Percentiles rank a stretch among this genome's conserved stretches.
These are phyloP conservation scores for Eupleurogrammus muticus DNA, from an alignment of 2,797 vertebrate species.

Conservation along the genomic window DNA sequence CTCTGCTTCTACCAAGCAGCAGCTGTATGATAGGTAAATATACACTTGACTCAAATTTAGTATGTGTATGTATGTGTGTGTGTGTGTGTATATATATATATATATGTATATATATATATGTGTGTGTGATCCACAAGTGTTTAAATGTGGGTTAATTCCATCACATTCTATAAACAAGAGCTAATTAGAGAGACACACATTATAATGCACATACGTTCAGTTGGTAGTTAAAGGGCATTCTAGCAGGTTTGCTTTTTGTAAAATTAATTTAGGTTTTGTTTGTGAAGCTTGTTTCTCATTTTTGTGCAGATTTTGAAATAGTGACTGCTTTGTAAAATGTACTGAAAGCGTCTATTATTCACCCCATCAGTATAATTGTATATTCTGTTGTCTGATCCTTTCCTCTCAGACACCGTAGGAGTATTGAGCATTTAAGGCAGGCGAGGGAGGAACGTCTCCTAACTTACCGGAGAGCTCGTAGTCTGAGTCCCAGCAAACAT, in stretches of 20 bases:
- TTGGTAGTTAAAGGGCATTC: background rate
- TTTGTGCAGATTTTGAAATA: background rate
- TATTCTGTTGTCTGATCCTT: background rate
- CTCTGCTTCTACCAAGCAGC: slow-evolving; percentile 67
- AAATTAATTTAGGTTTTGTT: background rate
- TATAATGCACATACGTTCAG: too few relatives aligned
- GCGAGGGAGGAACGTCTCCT: slow-evolving; percentile 87
- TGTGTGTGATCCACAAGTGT: too few relatives aligned
- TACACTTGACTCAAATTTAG: background rate
- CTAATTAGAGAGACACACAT: too few relatives aligned
- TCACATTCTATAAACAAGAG: background rate
- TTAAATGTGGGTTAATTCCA: too few relatives aligned
- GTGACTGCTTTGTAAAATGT: background rate
- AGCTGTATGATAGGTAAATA: slow-evolving; percentile 80
- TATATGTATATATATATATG: too few relatives aligned
- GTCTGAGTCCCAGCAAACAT: slow-evolving; percentile 91
- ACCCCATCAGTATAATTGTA: background rate
- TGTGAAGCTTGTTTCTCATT: background rate
- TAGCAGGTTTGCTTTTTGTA: too few relatives aligned
- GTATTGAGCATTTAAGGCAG: slow-evolving; percentile 86
- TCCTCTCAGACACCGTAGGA: slow-evolving; percentile 86
- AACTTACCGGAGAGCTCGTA: slow-evolving; percentile 85
- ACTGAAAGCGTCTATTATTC: background rate
- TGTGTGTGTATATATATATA: too few relatives aligned
- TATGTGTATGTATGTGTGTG: too few relatives aligned